Evolutionary conservation across 2,113 vertebrate genomes (phyloP).

Genomic region (Channa maculata): DNA sequence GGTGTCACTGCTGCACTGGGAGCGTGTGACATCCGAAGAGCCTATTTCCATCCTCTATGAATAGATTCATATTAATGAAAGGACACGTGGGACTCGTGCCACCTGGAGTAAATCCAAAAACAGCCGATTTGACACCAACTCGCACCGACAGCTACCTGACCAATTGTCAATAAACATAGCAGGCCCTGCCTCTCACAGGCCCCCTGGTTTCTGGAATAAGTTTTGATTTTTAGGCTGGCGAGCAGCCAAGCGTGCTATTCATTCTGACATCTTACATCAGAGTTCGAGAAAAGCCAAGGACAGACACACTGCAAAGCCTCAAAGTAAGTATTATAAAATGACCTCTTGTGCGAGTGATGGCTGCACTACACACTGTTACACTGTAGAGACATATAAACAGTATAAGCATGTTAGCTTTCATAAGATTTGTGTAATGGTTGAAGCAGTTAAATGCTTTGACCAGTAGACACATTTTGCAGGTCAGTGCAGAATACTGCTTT

Average conservation of each 20-base stretch:
- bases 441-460: background rate
- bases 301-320: background rate
- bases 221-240: conserved; percentile 29
- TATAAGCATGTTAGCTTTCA: background rate
- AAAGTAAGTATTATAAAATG: background rate
- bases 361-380: background rate
- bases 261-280: conserved; percentile 25
- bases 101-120: conserved; percentile 35
- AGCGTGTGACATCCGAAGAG: conserved; percentile 35
- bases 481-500: background rate
- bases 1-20: conserved; percentile 2
- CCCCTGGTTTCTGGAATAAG: conserved; percentile 12
- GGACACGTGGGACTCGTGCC: conserved; percentile 30
- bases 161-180: conserved; percentile 44
- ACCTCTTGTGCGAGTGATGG: background rate
- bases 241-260: conserved; percentile 1
- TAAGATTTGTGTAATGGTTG: background rate
- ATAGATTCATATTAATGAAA: conserved; percentile 49
- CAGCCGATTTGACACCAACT: conserved; percentile 8
- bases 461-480: background rate
- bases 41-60: conserved; percentile 49
- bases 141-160: conserved; percentile 20
- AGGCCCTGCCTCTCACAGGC: conserved; percentile 11
- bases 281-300: conserved; percentile 1
- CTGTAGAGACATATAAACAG: background rate